phyloP scores from a whole-genome alignment of 2,797 vertebrate genomes.

The Pteronotus mesoamericanus region DNA sequence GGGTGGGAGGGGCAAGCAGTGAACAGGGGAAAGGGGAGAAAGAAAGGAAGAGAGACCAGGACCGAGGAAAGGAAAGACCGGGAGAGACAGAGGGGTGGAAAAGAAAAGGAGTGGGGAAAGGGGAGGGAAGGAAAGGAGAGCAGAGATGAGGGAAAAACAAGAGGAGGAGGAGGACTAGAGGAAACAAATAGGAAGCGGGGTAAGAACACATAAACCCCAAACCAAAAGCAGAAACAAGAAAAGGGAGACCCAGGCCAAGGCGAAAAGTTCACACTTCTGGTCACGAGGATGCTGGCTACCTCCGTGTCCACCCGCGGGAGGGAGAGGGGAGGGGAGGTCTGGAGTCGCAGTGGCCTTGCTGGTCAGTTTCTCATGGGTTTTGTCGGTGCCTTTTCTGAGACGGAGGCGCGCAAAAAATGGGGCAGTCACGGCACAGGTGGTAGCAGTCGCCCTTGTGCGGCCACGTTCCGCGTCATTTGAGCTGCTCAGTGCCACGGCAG shows the following conservation, averaged over 20 bases:
- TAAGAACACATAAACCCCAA: not conserved
- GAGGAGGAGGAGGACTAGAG: not conserved
- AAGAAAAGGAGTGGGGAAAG: too few species aligned
- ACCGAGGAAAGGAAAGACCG: fast-evolving
- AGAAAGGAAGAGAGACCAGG: too few species aligned
- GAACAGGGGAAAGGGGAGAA: too few species aligned
- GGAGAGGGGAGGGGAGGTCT: not conserved
- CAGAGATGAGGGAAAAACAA: not conserved
- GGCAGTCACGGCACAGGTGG: not conserved
- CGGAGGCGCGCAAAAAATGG: fast-evolving
- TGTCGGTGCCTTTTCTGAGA: not conserved
- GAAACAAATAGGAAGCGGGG: not conserved
- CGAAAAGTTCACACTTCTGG: not conserved
- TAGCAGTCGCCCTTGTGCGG: not conserved
- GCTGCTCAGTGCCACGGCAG: not conserved
- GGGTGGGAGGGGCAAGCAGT: not conserved
- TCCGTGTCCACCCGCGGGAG: not conserved
- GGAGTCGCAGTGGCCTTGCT: not conserved
- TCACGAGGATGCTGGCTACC: not conserved
- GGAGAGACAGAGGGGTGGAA: too few species aligned
- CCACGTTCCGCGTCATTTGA: not conserved
- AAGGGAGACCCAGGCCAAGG: not conserved
- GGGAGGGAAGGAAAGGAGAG: not conserved
- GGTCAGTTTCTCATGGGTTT: not conserved
- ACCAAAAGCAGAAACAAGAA: not conserved